Evolutionary conservation across 2,113 vertebrate genomes (phyloP).

Genomic region (Myotis lucifugus): DNA sequence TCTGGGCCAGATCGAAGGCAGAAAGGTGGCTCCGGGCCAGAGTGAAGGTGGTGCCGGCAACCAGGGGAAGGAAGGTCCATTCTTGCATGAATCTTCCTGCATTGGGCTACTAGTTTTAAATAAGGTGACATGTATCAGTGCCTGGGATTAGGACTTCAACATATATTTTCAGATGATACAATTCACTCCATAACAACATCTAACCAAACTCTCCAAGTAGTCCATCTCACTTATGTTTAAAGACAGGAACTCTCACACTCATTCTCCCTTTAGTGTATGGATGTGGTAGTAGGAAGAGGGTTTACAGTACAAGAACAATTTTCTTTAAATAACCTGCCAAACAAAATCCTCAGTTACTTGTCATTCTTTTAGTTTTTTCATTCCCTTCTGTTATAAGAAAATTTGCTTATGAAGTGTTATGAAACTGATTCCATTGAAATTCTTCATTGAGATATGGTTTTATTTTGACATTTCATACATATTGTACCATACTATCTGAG

Average conservation of each 20-base stretch:
- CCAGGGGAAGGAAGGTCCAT: too few species aligned
- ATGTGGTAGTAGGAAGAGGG: neutral
- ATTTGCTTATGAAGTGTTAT: neutral
- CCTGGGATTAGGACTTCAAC: too few species aligned
- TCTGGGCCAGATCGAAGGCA: too few species aligned
- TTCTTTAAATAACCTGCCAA: neutral
- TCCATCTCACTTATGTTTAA: neutral
- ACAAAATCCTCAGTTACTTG: neutral
- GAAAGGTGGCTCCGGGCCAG: too few species aligned
- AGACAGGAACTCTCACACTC: neutral
- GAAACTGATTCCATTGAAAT: neutral
- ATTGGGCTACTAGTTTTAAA: neutral
- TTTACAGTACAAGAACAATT: neutral
- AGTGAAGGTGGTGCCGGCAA: too few species aligned
- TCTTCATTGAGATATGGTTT: neutral
- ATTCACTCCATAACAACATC: neutral
- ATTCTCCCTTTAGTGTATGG: neutral
- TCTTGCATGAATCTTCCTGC: too few species aligned
- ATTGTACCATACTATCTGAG: neutral
- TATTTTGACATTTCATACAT: neutral
- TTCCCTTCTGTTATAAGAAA: neutral
- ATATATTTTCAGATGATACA: neutral
- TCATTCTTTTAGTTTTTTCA: neutral
- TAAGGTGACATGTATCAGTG: neutral
- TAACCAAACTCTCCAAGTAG: neutral